phyloP scores from a whole-genome alignment of 1,140 invertebrate genomes.

The Heliconius melpomene region DNA sequence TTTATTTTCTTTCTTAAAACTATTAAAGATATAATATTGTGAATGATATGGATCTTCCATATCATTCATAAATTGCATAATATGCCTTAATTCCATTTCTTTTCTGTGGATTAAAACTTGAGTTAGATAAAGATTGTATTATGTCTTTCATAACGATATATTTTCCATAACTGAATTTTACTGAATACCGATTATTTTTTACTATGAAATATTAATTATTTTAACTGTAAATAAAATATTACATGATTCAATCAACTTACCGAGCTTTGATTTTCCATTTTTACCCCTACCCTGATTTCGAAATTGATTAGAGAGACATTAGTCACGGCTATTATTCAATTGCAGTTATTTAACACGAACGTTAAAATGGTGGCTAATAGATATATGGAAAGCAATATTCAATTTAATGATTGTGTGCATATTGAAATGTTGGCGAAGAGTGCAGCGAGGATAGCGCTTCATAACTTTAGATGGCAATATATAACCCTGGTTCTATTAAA shows the following conservation, averaged over 20 bases:
- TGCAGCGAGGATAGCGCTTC: slow-evolving; percentile 56
- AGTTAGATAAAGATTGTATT: too few relatives aligned
- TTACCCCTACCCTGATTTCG: slow-evolving; percentile 25
- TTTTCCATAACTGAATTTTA: too few relatives aligned
- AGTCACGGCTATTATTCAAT: slow-evolving; percentile 36
- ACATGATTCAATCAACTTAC: background rate
- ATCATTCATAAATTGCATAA: too few relatives aligned
- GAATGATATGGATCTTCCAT: too few relatives aligned
- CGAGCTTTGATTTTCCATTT: slow-evolving; percentile 1
- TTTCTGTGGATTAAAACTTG: too few relatives aligned
- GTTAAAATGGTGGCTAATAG: slow-evolving; percentile 38
- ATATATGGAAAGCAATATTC: slow-evolving; percentile 20
- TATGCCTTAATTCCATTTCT: too few relatives aligned
- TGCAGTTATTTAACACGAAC: slow-evolving; percentile 40
- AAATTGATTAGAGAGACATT: slow-evolving; percentile 22
- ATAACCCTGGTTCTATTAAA: slow-evolving; percentile 60
- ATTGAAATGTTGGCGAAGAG: slow-evolving; percentile 50
- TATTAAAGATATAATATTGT: too few relatives aligned
- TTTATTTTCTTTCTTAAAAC: too few relatives aligned
- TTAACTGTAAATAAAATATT: background rate
- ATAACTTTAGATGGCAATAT: slow-evolving; percentile 63
- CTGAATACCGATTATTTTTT: background rate
- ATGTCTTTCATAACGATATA: too few relatives aligned
- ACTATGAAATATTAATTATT: background rate
- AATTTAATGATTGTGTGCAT: slow-evolving; percentile 35